Evolutionary conservation across 2,888 invertebrate genomes (phyloP), one percentile per base, ranked within the genome.

Genomic region (Resseliella maxima): DNA sequence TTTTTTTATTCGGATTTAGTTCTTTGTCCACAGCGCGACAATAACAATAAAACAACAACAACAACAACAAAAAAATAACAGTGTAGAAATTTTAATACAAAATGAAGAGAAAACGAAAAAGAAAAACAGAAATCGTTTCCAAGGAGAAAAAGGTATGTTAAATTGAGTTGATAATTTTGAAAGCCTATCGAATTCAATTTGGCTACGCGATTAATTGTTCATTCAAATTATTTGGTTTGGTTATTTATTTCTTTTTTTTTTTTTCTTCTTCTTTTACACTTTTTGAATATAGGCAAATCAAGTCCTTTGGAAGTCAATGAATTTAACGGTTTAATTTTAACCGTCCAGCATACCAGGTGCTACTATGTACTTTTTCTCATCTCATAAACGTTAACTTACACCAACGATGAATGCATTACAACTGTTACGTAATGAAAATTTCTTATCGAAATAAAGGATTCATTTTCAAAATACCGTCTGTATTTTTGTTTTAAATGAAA

Each of bases 101-200:
- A n/a, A 50, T 10, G 24, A 24, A 24, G 59, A 59, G 15, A 6
- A 24, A 6, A 59, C 10, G 10, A 59, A n/a, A 24, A 24, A 59
- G 31, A 35, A 2, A 72, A 12, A 72, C 31, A 0, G 72, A 15
- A 72, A 72, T 72, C 72, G 72, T 35, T 31, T 3, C 31, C 59
- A 59, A 59, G 24, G 59, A n/a, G n/a, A 15, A 59, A 59, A 81
- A 81, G 18, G 81, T 36, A 35, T 21, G 36, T 81, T 81, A 81
- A 18, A 81, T 81, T 36, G 24, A 59, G 59, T 59, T 24, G 59
- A 59, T 59, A 35, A 81, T 83, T 83, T 83, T 12, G 83, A 83
- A 83, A 83, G 38, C 83, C 83, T n/a, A 83, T 83, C 83, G 83
- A 83, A 83, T 83, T 83, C 83, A 83, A 83, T 83, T 83, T 38